These are phyloP conservation scores for Danio albolineatus DNA, from an alignment of 2,797 vertebrate genomes.

Conservation along the genomic window DNA sequence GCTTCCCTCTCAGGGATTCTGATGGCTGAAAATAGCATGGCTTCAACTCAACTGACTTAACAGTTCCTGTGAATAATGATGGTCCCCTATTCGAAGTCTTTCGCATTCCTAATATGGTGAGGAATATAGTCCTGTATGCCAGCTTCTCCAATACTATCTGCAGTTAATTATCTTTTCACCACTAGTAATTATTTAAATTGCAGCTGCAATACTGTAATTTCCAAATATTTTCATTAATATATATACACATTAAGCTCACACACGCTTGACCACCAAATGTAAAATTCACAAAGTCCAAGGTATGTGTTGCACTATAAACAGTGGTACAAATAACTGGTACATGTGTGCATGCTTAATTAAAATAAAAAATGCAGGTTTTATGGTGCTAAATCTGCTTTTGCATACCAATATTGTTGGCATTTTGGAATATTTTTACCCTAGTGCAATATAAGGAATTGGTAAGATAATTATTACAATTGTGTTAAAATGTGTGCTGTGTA, in stretches of 20 bases:
- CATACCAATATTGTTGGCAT: too few species aligned
- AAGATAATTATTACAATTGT: too few species aligned
- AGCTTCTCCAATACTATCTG: conserved; percentile 45
- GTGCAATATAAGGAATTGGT: too few species aligned
- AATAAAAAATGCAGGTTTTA: too few species aligned
- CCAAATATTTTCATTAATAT: not conserved
- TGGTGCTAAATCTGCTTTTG: too few species aligned
- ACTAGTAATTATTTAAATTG: conserved; percentile 43
- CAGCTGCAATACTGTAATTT: not conserved
- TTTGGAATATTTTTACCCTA: too few species aligned
- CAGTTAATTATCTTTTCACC: conserved; percentile 58
- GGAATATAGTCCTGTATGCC: conserved; percentile 61
- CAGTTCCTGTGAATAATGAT: conserved; percentile 64
- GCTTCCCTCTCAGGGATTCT: conserved; percentile 66
- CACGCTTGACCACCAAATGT: not conserved
- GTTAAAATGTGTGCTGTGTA: too few species aligned
- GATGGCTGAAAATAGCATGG: conserved; percentile 78
- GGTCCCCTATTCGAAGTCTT: conserved; percentile 70
- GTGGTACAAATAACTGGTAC: too few species aligned
- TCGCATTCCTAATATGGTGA: conserved; percentile 80
- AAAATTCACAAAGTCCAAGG: not conserved
- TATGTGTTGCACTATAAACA: too few species aligned
- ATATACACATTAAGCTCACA: not conserved
- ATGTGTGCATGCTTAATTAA: too few species aligned
- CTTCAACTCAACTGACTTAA: conserved; percentile 71